Evolutionary conservation across 2,888 invertebrate species (phyloP).

Genomic region (Brachypalpus laphriformis): DNA sequence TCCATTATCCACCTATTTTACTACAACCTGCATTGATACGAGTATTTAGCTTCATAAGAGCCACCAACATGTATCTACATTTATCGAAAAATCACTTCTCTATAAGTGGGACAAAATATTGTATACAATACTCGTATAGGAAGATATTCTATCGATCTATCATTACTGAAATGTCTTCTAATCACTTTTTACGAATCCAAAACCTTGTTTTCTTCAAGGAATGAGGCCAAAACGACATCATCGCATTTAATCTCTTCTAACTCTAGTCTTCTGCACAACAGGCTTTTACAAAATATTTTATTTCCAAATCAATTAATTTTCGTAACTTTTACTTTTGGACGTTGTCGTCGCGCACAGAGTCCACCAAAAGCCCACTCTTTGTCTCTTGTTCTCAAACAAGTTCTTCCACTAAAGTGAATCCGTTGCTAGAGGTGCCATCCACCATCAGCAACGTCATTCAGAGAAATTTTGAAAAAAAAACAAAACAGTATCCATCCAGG

Average conservation of each 20-base stretch:
- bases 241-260: background rate
- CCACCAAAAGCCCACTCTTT: constrained; percentile 21
- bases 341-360: constrained; percentile 6
- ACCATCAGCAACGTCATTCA: background rate
- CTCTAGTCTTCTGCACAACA: background rate
- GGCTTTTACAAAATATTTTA: background rate
- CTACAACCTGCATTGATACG: no score
- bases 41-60: no score
- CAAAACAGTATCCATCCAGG: background rate
- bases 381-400: constrained; percentile 32
- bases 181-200: constrained; percentile 1
- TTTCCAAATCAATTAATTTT: constrained; percentile 50
- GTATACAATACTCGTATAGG: background rate
- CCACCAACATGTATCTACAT: no score
- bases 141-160: background rate
- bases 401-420: constrained; percentile 32
- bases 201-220: background rate
- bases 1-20: no score
- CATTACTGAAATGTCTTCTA: background rate
- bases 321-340: constrained; percentile 70
- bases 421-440: constrained; percentile 20
- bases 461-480: constrained; percentile 22
- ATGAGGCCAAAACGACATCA: constrained; percentile 8
- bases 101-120: background rate
- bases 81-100: no score